Evolutionary conservation across 2,113 vertebrate species (phyloP), one percentile per base, ranked within the genome.

Genomic region (Elephantulus edwardii): DNA sequence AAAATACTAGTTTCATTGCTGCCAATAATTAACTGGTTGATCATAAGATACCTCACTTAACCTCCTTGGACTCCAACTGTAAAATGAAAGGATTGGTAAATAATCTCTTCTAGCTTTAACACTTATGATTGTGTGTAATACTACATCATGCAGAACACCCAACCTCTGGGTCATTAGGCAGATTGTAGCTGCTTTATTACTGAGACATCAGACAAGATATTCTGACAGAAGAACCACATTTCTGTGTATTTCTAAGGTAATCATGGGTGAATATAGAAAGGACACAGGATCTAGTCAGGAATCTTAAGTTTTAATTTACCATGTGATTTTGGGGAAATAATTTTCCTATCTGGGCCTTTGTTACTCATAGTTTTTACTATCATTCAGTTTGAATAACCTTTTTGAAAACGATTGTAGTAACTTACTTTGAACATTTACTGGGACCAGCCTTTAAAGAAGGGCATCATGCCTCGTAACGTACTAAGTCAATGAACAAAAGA

Each of bases 111-210:
- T 82, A 12, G 16, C 33, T 66, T 40, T 30, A 71, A 85, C 24
- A 77, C 85, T 91, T 85, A 72, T 54, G 40, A 86, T 92, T 84
- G 84, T 42, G 26, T 46, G 26, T 58, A 88, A 68, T 40, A 72
- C 52, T 38, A 85, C 66, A 74, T 28, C 54, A 50, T 48, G 33
- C 50, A 44, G 12, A 68, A 72, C n/a, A 28, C 91, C 50, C 19
- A 74, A 44, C 71, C 60, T 60, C 62, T 78, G 20, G 1, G 33
- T 82, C 83, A 52, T 66, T 85, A 40, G 62, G 42, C 22, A 50
- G 30, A 33, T 82, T 20, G 33, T 50, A 60, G 80, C 5, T 82
- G 35, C 82, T 84, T 88, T 46, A 46, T 20, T 48, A 58, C n/a
- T 85, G 14, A 74, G 42, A 66, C 4, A 56, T 56, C 35, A 68